Evolutionary conservation across 1,140 invertebrate genomes (phyloP).

Genomic region (Tetramorium alpestre): DNA sequence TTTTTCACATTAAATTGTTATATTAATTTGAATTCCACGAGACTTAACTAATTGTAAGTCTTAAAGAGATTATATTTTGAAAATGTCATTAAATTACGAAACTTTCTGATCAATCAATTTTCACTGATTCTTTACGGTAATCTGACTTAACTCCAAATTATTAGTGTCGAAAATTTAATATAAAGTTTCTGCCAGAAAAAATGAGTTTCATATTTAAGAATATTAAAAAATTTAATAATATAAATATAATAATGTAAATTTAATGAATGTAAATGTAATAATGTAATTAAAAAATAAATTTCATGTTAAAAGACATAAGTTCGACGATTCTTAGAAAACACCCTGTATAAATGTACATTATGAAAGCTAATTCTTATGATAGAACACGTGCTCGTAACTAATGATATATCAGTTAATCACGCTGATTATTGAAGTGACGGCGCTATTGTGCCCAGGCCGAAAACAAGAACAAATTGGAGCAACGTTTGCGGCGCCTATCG

Average conservation of each 20-base stretch:
- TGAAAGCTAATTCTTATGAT: background rate
- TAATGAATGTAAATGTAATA: too few species aligned
- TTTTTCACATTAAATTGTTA: background rate
- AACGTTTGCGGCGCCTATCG: background rate
- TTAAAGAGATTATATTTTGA: background rate
- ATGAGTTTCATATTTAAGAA: background rate
- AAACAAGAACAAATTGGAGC: background rate
- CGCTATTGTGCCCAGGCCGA: too few species aligned
- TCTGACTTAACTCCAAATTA: background rate
- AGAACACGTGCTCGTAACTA: background rate
- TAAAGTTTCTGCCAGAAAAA: background rate
- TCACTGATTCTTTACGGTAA: background rate
- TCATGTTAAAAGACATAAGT: background rate
- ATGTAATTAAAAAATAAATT: background rate
- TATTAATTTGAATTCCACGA: background rate
- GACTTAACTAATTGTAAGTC: background rate
- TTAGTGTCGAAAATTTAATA: background rate
- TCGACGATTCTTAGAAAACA: background rate
- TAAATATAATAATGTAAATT: too few species aligned
- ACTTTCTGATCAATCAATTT: conserved; percentile 7
- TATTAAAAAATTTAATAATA: too few species aligned
- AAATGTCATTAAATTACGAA: conserved; percentile 1
- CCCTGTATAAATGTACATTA: background rate
- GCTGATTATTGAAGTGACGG: background rate
- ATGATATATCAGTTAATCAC: background rate